Evolutionary conservation across 2,888 invertebrate species (phyloP).

Genomic region (Tanytarsus gracilentus): DNA sequence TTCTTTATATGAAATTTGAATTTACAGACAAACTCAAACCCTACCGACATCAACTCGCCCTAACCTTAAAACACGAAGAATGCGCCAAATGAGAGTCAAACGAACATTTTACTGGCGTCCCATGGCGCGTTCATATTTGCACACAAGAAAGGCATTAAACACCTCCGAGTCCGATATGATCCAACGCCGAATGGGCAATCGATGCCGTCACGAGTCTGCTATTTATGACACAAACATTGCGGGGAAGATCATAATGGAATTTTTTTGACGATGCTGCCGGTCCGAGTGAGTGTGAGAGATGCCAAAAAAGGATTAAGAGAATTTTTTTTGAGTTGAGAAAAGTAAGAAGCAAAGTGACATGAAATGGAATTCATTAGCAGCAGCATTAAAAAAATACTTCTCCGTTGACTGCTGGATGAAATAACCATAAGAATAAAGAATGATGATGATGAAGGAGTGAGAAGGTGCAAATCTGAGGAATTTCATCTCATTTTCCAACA

Average conservation of each 20-base stretch:
- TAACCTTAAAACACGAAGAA: too few species aligned
- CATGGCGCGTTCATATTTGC: too few species aligned
- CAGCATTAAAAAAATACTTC: neutral
- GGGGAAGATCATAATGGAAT: neutral
- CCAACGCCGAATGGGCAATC: neutral
- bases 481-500: too few species aligned
- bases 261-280: too few species aligned
- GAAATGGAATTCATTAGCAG: conserved; percentile 1
- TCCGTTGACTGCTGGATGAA: neutral
- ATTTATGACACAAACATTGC: neutral
- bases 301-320: neutral
- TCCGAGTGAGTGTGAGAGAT: too few species aligned
- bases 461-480: too few species aligned
- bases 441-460: neutral
- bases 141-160: neutral
- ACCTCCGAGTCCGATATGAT: conserved; percentile 3
- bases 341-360: neutral
- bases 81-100: too few species aligned
- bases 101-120: too few species aligned
- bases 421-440: neutral
- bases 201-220: conserved; percentile 3
- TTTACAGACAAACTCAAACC: too few species aligned
- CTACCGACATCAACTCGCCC: too few species aligned
- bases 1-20: too few species aligned
- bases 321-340: neutral